Evolutionary conservation across 2,113 vertebrate genomes (phyloP).

Genomic region (Malurus elegans): DNA sequence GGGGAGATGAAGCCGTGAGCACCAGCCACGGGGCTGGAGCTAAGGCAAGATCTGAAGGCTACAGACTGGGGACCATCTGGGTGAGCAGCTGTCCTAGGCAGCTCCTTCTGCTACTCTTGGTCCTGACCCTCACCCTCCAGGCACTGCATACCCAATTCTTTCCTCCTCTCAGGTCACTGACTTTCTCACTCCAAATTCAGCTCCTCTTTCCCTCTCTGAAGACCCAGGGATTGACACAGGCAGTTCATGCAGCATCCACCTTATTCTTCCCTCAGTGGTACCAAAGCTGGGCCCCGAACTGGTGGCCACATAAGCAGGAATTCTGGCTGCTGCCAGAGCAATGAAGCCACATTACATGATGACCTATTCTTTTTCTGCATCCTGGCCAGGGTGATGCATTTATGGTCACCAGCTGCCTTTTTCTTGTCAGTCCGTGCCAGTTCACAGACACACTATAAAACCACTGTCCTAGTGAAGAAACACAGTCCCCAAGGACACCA

Average conservation of each 20-base stretch:
- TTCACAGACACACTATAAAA: neutral
- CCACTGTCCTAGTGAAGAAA: neutral
- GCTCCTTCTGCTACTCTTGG: constrained; percentile 56
- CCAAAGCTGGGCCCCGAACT: neutral
- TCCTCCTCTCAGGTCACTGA: neutral
- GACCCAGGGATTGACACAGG: neutral
- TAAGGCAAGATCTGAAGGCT: constrained; percentile 12
- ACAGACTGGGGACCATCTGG: constrained; percentile 43
- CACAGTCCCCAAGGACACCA: neutral
- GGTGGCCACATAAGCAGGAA: neutral
- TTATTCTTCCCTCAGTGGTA: neutral
- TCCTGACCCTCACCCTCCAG: constrained; percentile 55
- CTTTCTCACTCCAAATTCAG: neutral
- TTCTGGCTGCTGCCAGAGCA: neutral
- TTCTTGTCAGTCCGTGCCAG: neutral
- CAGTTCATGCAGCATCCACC: neutral
- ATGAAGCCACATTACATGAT: neutral
- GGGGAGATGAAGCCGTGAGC: neutral
- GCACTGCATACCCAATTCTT: constrained; percentile 20
- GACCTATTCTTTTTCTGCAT: neutral
- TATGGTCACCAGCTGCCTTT: neutral
- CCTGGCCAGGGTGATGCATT: neutral
- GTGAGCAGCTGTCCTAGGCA: constrained; percentile 48
- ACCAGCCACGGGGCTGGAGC: neutral
- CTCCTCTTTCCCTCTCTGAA: neutral